Evolutionary conservation across 1,140 invertebrate genomes (phyloP), one percentile per base, ranked within the genome.

Genomic region (Drosophila fuyamai): DNA sequence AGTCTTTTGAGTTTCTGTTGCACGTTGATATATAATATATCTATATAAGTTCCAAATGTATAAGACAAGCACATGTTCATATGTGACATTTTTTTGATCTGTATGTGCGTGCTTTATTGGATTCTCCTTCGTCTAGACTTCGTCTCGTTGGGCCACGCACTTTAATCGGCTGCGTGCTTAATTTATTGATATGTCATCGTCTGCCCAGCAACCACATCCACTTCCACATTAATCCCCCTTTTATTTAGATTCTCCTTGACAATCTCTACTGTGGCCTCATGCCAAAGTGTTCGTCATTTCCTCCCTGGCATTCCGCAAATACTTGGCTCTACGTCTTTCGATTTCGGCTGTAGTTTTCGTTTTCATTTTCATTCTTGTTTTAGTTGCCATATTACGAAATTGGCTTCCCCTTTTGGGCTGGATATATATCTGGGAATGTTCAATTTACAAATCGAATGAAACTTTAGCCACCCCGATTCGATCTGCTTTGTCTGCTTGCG

Each of bases 121-220:
- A 54, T 68, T 73, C 48, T 74, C 57, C 50, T 62, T 6, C 74
- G 79, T 81, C 79, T 81, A 81, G 79, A 81, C 79, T 51, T 32
- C 38, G 72, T 70, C 62, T 40, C 35, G 43, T 35, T 32, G 63
- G 48, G 32, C 71, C 66, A 72, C 81, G 55, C 75, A 80, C 81
- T 88, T 79, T 79, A 79, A 85, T 86, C 68, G 79, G 36, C 41
- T 82, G 79, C 82, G 75, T 86, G 79, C 79, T 48, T 88, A 79
- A 86, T 86, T 86, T 86, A 86, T 86, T 88, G 83, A 86, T 82
- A 85, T 85, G 82, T 85, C 82, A 82, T 68, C 74, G 63, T 61
- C 68, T 77, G 46, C 32, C 44, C 38, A 36, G 38, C 27, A 44
- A 43, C 55, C 46, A 16, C 44, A 63, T 32, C 43, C 53, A 35